Base-by-base conservation (phyloP, 2,113 vertebrate species). In the Elachura formosa region DNA sequence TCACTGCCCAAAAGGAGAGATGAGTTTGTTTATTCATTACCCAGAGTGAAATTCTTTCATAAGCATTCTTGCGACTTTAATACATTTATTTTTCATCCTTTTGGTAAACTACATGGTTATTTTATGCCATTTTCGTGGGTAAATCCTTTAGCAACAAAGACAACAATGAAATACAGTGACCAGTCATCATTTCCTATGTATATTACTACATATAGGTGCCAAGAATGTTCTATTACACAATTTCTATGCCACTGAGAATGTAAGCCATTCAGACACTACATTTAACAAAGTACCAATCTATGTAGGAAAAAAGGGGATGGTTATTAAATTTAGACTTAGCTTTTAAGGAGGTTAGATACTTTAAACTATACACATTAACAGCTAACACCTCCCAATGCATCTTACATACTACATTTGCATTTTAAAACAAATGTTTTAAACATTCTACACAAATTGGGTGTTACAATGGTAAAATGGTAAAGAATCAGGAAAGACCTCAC, bases 21-120 rank as follows among this genome's bases (percentile, higher is more conserved):
- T 34, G 21, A 55, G 9, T 41, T 55, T 33, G 13, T 49, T 59
- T 33, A 11, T 67, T 63, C 0, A 0, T 56, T 83, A 59, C 15
- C 18, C 55, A 46, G 19, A 0, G 0, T 29, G 49, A 83, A 88
- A 64, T 48, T 43, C 5, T 64, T 87, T 64, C 22, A 28, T 25
- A 43, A 6, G 31, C 46, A 36, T 33, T 75, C 31, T 10, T 26
- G 9, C 18, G 14, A 43, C 51, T 67, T 67, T 36, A 11, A 3
- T 26, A 14, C n/a, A 45, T 4, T 77, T 66, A 36, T 43, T 23
- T 59, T 82, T 16, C 25, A 41, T 34, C 6, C 19, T 64, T 86
- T 73, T 23, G 22, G 45, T 52, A 13, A 80, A 48, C 7, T 20
- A 40, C 1, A 1, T 4, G 3, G 45, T 21, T 1, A 0, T 51